Base-by-base conservation (phyloP, 2,113 vertebrate species). In the Blennius ocellaris region DNA sequence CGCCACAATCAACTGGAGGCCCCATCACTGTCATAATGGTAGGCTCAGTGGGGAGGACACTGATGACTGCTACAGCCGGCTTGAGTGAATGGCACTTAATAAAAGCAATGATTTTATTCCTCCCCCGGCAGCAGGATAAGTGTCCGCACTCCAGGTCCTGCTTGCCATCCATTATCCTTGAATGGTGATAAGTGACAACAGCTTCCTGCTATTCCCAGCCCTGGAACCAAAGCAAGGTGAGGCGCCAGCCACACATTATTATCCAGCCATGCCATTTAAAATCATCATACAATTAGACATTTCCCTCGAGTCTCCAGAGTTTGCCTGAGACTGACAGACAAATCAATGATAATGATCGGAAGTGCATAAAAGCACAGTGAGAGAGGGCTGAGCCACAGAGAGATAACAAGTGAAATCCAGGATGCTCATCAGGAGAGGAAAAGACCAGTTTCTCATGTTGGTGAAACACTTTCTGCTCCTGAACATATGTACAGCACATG, bases 101-200 rank as follows among this genome's bases (percentile, higher is more conserved):
- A 89, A 89, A 82, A 70, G 66, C 73, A 87, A 90, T 85, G 83
- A 92, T 89, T 89, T 83, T 84, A 86, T 86, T 87, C 73, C 74
- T 79, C 58, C 78, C 82, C 66, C 12, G 56, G 53, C 62, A 81
- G 73, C 37, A 63, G 82, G 80, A 78, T 77, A 75, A 90, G 89
- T 83, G 82, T 82, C 76, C 61, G 54, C 74, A 77, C 82, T 81
- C 47, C 17, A 68, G 62, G 55, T 60, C 48, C 58, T 16, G 47
- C 71, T 67, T 58, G 6, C 82, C 78, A 89, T 90, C 90, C 83
- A 86, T 92, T 89, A 90, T 85, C 62, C 56, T 78, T 70, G 71
- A 80, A 80, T 45, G 70, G 80, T 21, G 73, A 88, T 90, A 87
- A 86, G 82, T 90, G 91, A 90, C 84, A 89, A 83, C 77, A 74